phyloP scores from a whole-genome alignment of 1,140 invertebrate genomes.

The Euura saliciscinereae region DNA sequence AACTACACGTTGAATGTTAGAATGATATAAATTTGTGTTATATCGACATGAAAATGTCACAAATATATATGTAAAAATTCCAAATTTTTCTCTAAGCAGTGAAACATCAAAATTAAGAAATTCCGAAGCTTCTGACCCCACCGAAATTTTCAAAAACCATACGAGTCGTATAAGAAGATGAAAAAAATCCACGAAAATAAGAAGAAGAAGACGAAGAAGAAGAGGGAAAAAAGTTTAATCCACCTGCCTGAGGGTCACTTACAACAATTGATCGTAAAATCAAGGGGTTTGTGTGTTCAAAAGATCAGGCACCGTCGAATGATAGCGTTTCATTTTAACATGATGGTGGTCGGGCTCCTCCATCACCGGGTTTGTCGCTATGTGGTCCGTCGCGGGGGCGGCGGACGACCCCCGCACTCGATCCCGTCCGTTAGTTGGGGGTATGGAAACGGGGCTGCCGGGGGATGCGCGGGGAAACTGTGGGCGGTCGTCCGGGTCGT shows the following conservation, averaged over 20 bases:
- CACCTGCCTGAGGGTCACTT: background rate
- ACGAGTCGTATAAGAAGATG: too few relatives aligned
- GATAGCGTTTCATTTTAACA: constrained; percentile 36
- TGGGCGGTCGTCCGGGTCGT: background rate
- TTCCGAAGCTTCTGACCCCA: too few relatives aligned
- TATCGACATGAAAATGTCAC: too few relatives aligned
- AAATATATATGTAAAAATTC: too few relatives aligned
- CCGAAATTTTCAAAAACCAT: too few relatives aligned
- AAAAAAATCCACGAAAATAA: too few relatives aligned
- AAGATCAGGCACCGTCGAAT: constrained; percentile 40
- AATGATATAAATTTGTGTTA: too few relatives aligned
- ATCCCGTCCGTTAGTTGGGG: background rate
- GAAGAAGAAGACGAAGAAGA: too few relatives aligned
- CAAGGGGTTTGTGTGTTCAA: constrained; percentile 20
- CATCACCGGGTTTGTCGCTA: background rate
- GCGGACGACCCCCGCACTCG: background rate
- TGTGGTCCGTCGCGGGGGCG: background rate
- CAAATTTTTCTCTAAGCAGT: too few relatives aligned
- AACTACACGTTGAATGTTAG: too few relatives aligned
- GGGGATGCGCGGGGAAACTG: background rate
- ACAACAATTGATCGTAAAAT: constrained; percentile 39
- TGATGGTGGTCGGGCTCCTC: constrained; percentile 19
- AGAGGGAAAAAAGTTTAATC: too few relatives aligned
- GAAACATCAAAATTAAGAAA: too few relatives aligned
- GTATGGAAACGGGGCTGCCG: background rate